phyloP scores from a whole-genome alignment of 2,888 invertebrate species.

The Nemotelus pantherinus region DNA sequence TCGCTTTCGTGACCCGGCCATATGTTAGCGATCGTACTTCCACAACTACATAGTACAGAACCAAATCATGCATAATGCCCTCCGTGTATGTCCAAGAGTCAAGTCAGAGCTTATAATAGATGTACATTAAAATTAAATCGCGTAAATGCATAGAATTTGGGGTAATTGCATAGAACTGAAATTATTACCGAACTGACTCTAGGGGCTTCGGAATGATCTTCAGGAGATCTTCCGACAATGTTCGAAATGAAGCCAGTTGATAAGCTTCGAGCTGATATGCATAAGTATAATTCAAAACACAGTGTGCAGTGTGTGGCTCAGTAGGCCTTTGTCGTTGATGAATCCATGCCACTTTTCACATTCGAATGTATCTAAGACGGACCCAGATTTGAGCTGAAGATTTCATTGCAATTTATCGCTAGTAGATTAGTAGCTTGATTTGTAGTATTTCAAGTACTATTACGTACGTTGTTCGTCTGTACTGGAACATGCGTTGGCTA shows the following conservation, averaged over 20 bases:
- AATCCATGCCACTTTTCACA: constrained; percentile 12
- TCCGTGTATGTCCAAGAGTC: background rate
- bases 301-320: background rate
- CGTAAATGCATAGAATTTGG: constrained; percentile 41
- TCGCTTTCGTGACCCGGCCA: constrained; percentile 42
- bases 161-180: constrained; percentile 30
- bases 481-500: constrained; percentile 13
- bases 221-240: constrained; percentile 21
- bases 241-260: constrained; percentile 6
- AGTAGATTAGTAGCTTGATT: constrained; percentile 20
- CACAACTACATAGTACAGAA: background rate
- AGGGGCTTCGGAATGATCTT: background rate
- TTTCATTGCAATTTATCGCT: constrained; percentile 38
- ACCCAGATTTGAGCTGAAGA: constrained; percentile 6
- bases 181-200: background rate
- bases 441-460: constrained; percentile 14
- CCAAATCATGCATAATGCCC: background rate
- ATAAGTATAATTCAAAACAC: background rate
- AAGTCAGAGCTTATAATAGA: background rate
- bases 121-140: constrained; percentile 30
- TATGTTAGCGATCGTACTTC: constrained; percentile 35
- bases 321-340: background rate
- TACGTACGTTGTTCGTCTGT: background rate
- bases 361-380: background rate
- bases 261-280: constrained; percentile 20